Percentiles rank a stretch among this genome's conserved stretches.
Evolutionary conservation across 2,113 vertebrate species (phyloP).

Genomic region (Guaruba guarouba): DNA sequence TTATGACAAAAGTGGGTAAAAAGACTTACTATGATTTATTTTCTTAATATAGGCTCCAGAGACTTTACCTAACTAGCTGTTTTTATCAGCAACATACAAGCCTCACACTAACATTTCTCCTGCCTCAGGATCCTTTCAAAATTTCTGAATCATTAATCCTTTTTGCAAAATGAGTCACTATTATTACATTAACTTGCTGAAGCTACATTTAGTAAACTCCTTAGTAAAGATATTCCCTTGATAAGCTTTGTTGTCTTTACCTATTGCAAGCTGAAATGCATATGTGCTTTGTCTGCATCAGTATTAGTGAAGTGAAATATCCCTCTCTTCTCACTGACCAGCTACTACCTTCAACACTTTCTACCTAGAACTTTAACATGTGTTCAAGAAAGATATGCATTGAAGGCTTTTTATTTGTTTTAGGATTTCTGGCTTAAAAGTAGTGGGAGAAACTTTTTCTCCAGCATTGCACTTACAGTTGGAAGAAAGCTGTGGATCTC

Average conservation of each 20-base stretch:
- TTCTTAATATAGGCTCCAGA: not conserved
- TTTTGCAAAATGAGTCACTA: not conserved
- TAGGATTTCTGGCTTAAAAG: conserved; percentile 85
- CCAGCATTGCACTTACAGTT: conserved; percentile 91
- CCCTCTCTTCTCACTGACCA: not conserved
- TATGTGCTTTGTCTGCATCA: not conserved
- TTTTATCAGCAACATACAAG: not conserved
- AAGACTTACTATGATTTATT: not conserved
- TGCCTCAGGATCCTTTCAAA: not conserved
- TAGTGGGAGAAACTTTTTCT: conserved; percentile 82
- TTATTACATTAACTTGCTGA: not conserved
- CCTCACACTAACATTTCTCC: not conserved
- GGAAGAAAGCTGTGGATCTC: conserved; percentile 81
- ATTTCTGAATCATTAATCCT: not conserved
- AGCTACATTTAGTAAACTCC: not conserved
- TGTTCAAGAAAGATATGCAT: not conserved
- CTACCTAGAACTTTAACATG: not conserved
- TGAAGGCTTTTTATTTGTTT: conserved; percentile 16
- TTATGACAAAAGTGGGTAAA: not conserved
- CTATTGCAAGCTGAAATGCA: not conserved
- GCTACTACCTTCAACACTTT: not conserved
- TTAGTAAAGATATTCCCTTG: not conserved
- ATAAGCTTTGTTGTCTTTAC: not conserved
- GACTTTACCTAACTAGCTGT: not conserved
- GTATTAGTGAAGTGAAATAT: not conserved